Conservation (phyloP, 2,113 vertebrate species). For the Spheniscus mendiculus region DNA sequence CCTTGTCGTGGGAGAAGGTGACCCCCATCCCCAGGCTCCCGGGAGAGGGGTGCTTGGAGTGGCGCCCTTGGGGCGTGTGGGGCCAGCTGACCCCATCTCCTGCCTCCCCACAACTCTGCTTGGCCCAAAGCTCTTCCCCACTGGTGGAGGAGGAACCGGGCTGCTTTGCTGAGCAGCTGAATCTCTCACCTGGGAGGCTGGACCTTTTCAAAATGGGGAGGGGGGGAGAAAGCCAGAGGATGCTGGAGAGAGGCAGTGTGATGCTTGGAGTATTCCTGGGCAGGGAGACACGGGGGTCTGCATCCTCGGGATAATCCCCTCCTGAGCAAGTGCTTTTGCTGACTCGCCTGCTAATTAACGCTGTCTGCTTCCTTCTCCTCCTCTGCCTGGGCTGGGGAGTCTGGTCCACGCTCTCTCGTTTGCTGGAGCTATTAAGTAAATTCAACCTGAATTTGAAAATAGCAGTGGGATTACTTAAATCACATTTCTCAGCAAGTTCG, state of each 20-base stretch:
- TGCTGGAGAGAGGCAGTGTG: neutral
- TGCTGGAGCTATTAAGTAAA: neutral
- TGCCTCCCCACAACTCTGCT: fast-evolving
- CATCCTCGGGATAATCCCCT: neutral
- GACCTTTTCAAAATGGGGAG: neutral
- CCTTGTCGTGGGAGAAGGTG: fast-evolving
- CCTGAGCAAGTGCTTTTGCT: neutral
- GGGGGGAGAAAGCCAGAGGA: neutral
- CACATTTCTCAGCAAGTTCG: neutral
- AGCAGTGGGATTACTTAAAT: conserved; percentile 34
- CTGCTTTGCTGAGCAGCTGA: neutral
- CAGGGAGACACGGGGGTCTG: fast-evolving
- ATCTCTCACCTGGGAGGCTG: neutral
- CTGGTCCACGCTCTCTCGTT: neutral
- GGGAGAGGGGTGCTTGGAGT: neutral
- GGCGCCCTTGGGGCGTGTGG: fast-evolving
- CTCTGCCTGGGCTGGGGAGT: neutral
- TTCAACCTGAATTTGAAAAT: conserved; percentile 11
- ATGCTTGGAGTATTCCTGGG: neutral
- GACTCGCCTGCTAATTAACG: neutral
- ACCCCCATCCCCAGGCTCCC: neutral
- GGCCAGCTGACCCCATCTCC: neutral
- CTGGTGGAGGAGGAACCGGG: fast-evolving
- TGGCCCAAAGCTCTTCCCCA: neutral
- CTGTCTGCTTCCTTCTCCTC: neutral